Evolutionary conservation across 92 coral and sea anemone genomes (phyloP), one percentile per base, ranked within the genome.

Genomic region (Umimayanthus kanabou): DNA sequence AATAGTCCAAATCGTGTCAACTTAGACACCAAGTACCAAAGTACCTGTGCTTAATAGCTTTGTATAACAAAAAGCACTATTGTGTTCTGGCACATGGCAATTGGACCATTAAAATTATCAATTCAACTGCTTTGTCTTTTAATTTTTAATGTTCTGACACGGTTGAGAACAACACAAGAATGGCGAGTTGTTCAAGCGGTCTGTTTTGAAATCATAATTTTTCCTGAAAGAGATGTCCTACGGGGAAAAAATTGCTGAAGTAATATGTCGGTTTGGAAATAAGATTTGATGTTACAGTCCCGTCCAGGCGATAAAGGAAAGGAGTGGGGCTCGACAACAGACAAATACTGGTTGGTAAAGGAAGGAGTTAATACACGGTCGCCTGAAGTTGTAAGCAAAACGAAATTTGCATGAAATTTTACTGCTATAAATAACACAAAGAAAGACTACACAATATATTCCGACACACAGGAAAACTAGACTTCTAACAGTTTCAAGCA

Each of bases 231-330:
- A 80, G 71, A 28, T 33, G 5, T 80, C 43, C 80, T n/a, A 22
- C 57, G 28, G 25, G 80, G 57, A 30, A 9, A 22, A 76, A 72
- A 13, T 42, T 70, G 87, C 87, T 45, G 78, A 83, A 69, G 67
- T 70, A 39, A 33, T 58, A 61, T 37, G 40, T 43, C 66, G 40
- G 77, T 47, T 45, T 22, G 47, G 25, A 83, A 72, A 83, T 22
- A 53, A 83, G 43, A 43, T 43, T 43, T 83, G 72, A 25, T 42
- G 20, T 8, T 67, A 30, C 43, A 9, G 42, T 55, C 50, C 14
- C 33, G 10, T 11, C 67, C 50, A 6, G 22, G 66, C 23, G 42
- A 23, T 2, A 28, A 53, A 13, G 40, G 30, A 39, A 75, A 43
- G 79, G 40, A 57, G 30, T 30, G 85, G 43, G 40, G 26, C 29